phyloP scores from a whole-genome alignment of 2,113 vertebrate species.

The Cygnus buccinator region DNA sequence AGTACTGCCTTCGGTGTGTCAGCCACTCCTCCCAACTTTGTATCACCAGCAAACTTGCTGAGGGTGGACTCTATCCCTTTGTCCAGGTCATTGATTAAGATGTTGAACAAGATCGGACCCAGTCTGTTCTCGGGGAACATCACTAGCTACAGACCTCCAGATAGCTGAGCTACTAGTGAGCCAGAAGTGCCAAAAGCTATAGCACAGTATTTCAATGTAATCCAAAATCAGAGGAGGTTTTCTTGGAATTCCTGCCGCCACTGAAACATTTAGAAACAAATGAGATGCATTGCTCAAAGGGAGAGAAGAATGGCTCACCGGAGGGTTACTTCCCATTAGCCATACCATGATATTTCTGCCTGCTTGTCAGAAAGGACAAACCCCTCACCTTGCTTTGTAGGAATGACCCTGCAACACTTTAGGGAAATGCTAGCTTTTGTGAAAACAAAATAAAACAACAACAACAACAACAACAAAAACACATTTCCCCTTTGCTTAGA shows the following conservation, averaged over 20 bases:
- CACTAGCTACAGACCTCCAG: too few species aligned
- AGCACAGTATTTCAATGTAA: not conserved
- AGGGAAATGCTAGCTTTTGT: not conserved
- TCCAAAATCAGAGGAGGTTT: not conserved
- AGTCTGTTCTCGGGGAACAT: too few species aligned
- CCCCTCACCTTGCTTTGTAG: fast-evolving
- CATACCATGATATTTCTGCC: not conserved
- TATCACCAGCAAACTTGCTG: too few species aligned
- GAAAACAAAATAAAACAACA: not conserved
- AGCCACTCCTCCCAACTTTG: too few species aligned
- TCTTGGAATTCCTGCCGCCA: not conserved
- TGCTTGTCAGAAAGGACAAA: not conserved
- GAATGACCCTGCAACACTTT: not conserved
- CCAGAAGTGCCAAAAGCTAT: not conserved
- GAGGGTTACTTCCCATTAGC: not conserved
- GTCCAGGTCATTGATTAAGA: too few species aligned
- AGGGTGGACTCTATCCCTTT: too few species aligned
- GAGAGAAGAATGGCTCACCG: not conserved
- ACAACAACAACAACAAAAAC: not conserved
- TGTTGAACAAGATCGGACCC: too few species aligned
- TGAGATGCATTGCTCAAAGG: not conserved
- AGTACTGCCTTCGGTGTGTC: too few species aligned
- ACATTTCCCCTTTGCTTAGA: not conserved
- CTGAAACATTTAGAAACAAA: not conserved
- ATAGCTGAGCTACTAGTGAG: not conserved